These are phyloP conservation scores for Heliconius nattereri DNA, from an alignment of 1,140 invertebrate genomes.

Conservation along the genomic window DNA sequence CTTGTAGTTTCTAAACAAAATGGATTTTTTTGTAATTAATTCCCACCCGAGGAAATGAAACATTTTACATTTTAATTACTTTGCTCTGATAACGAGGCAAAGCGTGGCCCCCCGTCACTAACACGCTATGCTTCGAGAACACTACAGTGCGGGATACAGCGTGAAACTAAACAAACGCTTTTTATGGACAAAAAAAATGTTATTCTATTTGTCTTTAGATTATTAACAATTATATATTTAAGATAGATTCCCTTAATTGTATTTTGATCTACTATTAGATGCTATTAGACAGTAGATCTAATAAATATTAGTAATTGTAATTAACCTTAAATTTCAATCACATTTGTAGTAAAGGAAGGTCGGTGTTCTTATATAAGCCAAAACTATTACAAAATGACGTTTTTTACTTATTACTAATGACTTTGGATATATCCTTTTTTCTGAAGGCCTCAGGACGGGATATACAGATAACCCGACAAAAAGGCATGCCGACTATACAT, in stretches of 20 bases:
- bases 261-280: background rate
- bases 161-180: background rate
- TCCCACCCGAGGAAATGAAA: no score
- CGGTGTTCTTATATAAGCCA: background rate
- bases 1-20: background rate
- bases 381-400: background rate
- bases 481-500: no score
- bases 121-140: no score
- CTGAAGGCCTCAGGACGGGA: no score
- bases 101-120: no score
- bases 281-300: background rate
- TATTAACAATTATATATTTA: constrained; percentile 1
- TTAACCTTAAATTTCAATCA: background rate
- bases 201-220: background rate
- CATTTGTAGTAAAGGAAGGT: background rate
- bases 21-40: background rate
- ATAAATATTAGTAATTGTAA: background rate
- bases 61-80: no score
- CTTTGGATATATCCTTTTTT: no score
- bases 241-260: background rate
- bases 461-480: no score
- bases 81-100: no score
- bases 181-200: background rate
- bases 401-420: no score
- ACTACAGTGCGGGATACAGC: no score